phyloP scores from a whole-genome alignment of 2,888 invertebrate genomes.

The Harpagoxenus sublaevis region DNA sequence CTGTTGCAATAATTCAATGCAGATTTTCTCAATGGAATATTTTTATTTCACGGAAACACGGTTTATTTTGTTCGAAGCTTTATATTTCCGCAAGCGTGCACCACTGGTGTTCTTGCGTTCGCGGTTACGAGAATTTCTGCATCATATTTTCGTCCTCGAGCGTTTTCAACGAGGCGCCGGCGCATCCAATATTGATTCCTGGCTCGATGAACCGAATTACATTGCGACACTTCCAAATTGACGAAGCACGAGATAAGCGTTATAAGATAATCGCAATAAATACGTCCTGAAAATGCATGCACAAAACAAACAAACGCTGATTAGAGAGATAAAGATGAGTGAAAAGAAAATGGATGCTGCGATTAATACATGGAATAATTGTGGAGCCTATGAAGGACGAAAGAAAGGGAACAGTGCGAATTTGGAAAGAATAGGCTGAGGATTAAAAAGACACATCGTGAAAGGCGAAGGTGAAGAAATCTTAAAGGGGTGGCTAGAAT shows the following conservation, averaged over 20 bases:
- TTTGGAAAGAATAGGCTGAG: neutral
- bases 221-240: conserved; percentile 34
- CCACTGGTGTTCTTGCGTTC: too few species aligned
- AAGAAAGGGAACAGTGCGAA: neutral
- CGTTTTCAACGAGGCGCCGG: conserved; percentile 60
- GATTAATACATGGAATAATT: neutral
- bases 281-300: neutral
- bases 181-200: conserved; percentile 69
- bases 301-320: neutral
- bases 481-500: neutral
- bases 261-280: neutral
- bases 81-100: neutral
- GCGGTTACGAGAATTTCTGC: neutral
- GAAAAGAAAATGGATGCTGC: neutral
- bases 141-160: conserved; percentile 42
- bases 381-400: neutral
- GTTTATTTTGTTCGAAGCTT: neutral
- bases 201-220: conserved; percentile 57
- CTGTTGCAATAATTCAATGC: neutral
- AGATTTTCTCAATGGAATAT: neutral
- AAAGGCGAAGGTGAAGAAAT: neutral
- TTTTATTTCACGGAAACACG: neutral
- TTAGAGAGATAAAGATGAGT: neutral
- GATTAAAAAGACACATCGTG: neutral
- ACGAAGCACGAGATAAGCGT: neutral